Conservation (phyloP, 2,888 invertebrate genomes). For the Melanostoma mellinum region DNA sequence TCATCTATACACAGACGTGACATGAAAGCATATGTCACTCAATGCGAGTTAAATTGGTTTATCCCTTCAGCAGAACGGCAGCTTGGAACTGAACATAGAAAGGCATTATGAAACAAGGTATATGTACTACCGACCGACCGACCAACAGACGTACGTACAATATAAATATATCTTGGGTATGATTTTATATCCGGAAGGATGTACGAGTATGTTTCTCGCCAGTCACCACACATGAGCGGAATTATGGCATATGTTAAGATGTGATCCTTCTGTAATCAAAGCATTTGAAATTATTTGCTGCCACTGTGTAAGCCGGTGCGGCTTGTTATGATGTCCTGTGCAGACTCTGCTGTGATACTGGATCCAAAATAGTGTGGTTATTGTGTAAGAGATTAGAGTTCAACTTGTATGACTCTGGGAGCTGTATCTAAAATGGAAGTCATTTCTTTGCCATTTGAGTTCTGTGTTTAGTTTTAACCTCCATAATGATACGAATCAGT, state of each 20-base stretch:
- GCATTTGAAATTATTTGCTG: slow-evolving; percentile 31
- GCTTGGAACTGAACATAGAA: slow-evolving; percentile 10
- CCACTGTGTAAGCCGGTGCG: slow-evolving; percentile 16
- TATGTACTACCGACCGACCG: neutral
- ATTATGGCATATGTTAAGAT: slow-evolving; percentile 57
- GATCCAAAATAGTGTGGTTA: too few species aligned
- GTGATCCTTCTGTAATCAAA: slow-evolving; percentile 42
- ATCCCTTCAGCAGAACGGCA: slow-evolving; percentile 58
- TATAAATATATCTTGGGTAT: neutral
- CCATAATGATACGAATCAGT: too few species aligned
- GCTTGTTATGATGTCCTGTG: slow-evolving; percentile 47
- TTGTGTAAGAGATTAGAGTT: too few species aligned
- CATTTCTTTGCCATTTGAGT: too few species aligned
- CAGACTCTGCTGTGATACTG: slow-evolving; percentile 20
- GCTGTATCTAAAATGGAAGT: too few species aligned
- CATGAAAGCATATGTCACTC: slow-evolving; percentile 72
- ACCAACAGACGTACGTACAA: neutral
- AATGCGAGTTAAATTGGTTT: slow-evolving; percentile 69
- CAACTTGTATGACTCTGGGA: too few species aligned
- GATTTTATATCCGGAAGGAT: slow-evolving; percentile 52
- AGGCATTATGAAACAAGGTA: slow-evolving; percentile 2
- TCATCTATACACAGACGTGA: slow-evolving; percentile 66
- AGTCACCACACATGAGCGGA: slow-evolving; percentile 58
- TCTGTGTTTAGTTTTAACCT: too few species aligned
- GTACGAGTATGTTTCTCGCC: slow-evolving; percentile 44